These are phyloP conservation scores for Lycaena phlaeas DNA, from an alignment of 2,888 invertebrate species.

Conservation along the genomic window DNA sequence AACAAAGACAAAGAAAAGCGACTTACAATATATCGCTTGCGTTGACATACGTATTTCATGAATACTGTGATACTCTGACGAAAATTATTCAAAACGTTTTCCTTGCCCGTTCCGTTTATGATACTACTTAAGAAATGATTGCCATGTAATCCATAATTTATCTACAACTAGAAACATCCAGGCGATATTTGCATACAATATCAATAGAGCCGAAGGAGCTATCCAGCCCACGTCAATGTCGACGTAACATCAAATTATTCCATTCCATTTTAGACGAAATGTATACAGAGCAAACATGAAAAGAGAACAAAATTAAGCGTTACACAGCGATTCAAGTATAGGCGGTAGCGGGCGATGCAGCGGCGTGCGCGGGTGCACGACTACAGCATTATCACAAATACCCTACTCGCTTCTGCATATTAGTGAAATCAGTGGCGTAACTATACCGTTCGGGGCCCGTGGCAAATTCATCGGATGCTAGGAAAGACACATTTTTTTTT, in stretches of 20 bases:
- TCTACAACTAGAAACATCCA: slow-evolving; percentile 23
- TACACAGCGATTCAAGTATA: slow-evolving; percentile 27
- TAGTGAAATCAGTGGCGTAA: too few relatives aligned
- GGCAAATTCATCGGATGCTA: too few relatives aligned
- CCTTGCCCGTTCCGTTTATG: neutral
- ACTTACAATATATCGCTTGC: too few relatives aligned
- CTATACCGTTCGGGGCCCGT: too few relatives aligned
- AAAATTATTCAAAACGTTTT: too few relatives aligned
- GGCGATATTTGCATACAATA: slow-evolving; percentile 36
- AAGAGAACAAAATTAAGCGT: slow-evolving; percentile 68
- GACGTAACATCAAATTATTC: slow-evolving; percentile 58
- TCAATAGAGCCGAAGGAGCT: slow-evolving; percentile 23
- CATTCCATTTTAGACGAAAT: slow-evolving; percentile 65
- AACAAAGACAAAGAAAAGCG: too few relatives aligned
- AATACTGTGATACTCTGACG: too few relatives aligned
- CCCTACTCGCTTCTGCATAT: too few relatives aligned
- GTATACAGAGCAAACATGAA: slow-evolving; percentile 69
- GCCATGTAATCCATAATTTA: slow-evolving; percentile 1
- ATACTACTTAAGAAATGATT: neutral
- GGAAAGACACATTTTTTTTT: too few relatives aligned
- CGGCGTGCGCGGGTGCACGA: too few relatives aligned
- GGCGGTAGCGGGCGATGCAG: slow-evolving; percentile 29
- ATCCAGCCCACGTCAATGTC: slow-evolving; percentile 39
- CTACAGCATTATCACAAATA: too few relatives aligned
- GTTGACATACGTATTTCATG: too few relatives aligned